These are phyloP conservation scores for Athetis lepigone DNA, from an alignment of 2,888 invertebrate species.

Conservation along the genomic window DNA sequence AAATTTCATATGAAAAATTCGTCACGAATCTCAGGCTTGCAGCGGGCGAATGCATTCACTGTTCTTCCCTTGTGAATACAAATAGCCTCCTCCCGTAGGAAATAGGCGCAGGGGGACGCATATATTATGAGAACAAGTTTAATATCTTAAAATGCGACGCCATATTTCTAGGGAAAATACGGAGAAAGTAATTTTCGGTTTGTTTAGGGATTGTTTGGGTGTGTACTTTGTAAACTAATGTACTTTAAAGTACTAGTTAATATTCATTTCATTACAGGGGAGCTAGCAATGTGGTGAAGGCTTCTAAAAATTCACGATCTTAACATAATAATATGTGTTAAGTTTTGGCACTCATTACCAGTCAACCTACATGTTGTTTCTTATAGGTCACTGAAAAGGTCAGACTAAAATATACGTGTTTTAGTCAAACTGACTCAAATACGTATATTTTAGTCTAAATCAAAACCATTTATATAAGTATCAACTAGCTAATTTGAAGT, in stretches of 20 bases:
- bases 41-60: conserved; percentile 78
- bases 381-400: too few species aligned
- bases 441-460: too few species aligned
- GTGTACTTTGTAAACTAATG: too few species aligned
- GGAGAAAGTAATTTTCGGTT: conserved; percentile 45
- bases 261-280: conserved; percentile 14
- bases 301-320: too few species aligned
- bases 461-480: too few species aligned
- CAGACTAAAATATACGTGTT: too few species aligned
- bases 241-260: conserved; percentile 8
- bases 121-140: conserved; percentile 77
- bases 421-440: too few species aligned
- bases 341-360: too few species aligned
- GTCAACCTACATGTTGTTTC: too few species aligned
- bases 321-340: too few species aligned
- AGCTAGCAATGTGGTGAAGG: too few species aligned
- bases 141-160: conserved; percentile 77
- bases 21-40: conserved; percentile 72
- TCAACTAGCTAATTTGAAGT: too few species aligned
- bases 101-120: conserved; percentile 74
- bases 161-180: conserved; percentile 64
- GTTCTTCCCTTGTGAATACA: conserved; percentile 80
- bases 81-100: conserved; percentile 74
- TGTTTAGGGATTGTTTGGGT: conserved; percentile 26
- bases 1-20: conserved; percentile 74